Conservation (phyloP, 2,113 vertebrate genomes). For the Sturnus vulgaris region DNA sequence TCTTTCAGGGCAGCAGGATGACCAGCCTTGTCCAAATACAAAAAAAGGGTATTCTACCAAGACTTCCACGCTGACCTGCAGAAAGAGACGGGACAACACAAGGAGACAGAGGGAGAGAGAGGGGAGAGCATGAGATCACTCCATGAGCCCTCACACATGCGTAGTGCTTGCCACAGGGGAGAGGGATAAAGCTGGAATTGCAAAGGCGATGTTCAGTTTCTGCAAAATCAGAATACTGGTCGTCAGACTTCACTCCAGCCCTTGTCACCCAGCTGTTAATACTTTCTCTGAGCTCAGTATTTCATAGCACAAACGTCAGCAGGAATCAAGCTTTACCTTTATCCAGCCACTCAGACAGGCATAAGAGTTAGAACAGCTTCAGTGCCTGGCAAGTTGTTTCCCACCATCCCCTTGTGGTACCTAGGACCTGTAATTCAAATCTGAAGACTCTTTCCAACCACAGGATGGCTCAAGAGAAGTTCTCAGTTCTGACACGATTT, state of each 20-base stretch:
- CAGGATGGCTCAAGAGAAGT: neutral
- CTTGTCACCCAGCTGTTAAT: neutral
- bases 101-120: slow-evolving; percentile 9
- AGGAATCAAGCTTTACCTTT: neutral
- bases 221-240: neutral
- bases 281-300: neutral
- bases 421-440: neutral
- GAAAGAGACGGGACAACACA: slow-evolving; percentile 34
- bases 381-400: neutral
- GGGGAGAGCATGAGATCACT: slow-evolving; percentile 3
- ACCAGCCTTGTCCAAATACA: slow-evolving; percentile 99
- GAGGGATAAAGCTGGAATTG: neutral
- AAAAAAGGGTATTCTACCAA: slow-evolving; percentile 98
- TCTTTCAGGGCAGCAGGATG: slow-evolving; percentile 95
- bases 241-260: neutral
- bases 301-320: neutral
- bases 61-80: slow-evolving; percentile 96
- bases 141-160: neutral
- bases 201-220: neutral
- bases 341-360: neutral
- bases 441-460: neutral
- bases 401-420: neutral
- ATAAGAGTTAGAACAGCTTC: neutral
- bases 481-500: neutral
- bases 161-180: neutral